Evolutionary conservation across 2,888 invertebrate genomes (phyloP), one percentile per base, ranked within the genome.

Genomic region (Archips xylosteana): DNA sequence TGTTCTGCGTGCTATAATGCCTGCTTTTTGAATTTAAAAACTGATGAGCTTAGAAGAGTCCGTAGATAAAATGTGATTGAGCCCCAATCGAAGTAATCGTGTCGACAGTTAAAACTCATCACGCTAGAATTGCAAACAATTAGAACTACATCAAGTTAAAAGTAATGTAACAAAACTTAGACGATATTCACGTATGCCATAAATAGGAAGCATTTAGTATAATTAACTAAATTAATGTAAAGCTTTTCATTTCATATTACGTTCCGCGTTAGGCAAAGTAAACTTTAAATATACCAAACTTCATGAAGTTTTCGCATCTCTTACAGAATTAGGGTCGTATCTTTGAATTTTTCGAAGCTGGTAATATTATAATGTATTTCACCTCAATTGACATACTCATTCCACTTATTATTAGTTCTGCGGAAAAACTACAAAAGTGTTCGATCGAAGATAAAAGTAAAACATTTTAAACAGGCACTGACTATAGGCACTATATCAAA

Each of bases 161-260:
- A 57, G 57, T 57, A 57, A 23, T 9, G 1, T 60, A 60, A 60
- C 60, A 60, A 60, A 60, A 34, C 34, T n/a, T n/a, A 36, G 36
- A 60, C 2, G 34, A 59, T 54, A 15, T 34, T 13, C 13, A n/a
- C 8, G 36, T 47, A 70, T 47, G 67, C 59, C 34, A 60, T 71
- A 64, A 64, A 71, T 71, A 71, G 59, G 45, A 71, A 71, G 70
- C 70, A 60, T 12, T 36, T 42, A 63, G n/a, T 57, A 54, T 61
- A 67, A 59, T 36, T 60, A 71, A 60, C 64, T 67, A 59, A 59
- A 67, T 59, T 67, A 67, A 45, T 6, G 45, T 67, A 70, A 71
- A 65, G 71, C 71, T 71, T 59, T 36, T 57, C 12, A 47, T 13
- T 64, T 63, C 65, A 68, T 39, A 66, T 39, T 60, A 60, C 60